Percentiles rank a stretch among this genome's conserved stretches.
phyloP scores from a whole-genome alignment of 2,888 invertebrate species.

The Tetragonula carbonaria region DNA sequence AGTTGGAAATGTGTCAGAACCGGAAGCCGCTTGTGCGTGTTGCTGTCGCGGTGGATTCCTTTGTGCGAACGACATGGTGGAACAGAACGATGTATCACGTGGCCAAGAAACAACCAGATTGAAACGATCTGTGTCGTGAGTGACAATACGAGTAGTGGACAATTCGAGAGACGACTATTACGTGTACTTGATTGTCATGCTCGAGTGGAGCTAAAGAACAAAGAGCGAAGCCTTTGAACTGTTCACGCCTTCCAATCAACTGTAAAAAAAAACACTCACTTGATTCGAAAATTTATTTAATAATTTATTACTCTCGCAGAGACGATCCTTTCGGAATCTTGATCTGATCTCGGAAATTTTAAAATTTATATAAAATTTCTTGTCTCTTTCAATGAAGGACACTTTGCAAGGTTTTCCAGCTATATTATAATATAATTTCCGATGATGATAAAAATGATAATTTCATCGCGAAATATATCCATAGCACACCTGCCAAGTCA shows the following conservation, averaged over 20 bases:
- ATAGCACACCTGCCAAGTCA: no score
- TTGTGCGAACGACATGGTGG: conserved; percentile 19
- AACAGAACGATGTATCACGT: not conserved
- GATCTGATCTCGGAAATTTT: not conserved
- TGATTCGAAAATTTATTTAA: not conserved
- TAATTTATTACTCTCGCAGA: not conserved
- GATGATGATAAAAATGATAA: not conserved
- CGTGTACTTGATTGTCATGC: conserved; percentile 4
- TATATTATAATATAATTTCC: not conserved
- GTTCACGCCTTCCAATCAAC: not conserved
- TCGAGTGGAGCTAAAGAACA: not conserved
- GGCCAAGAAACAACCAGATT: conserved; percentile 2
- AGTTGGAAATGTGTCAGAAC: conserved; percentile 5
- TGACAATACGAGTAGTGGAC: not conserved
- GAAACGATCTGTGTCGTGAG: conserved; percentile 14
- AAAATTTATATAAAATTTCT: not conserved
- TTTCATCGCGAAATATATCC: not conserved
- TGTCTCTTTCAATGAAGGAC: not conserved
- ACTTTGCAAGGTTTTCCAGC: no score
- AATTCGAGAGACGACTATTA: not conserved
- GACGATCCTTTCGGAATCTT: no score
- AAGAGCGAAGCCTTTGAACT: not conserved
- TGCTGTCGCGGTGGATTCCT: conserved; percentile 4
- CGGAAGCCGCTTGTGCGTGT: conserved; percentile 2
- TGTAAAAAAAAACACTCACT: not conserved